Evolutionary conservation across 2,888 invertebrate genomes (phyloP), one percentile per base, ranked within the genome.

Genomic region (Lasiommata megera): DNA sequence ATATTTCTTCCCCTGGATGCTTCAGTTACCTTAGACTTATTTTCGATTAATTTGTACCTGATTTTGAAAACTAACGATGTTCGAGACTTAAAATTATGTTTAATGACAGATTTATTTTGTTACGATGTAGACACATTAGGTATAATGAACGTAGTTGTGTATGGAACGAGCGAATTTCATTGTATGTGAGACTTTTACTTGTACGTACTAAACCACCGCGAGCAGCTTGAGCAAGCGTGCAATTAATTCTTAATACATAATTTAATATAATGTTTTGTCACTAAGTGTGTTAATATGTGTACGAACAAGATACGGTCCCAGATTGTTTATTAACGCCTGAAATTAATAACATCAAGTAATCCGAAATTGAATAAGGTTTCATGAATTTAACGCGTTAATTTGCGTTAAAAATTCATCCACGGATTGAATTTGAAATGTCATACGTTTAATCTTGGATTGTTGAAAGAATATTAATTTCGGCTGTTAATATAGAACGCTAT

Each of bases 11-110:
- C 85, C 80, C 73, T 80, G 76, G 70, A 76, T 77, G 79, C 73
- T 86, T 86, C 78, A 84, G 88, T 89, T 90, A 90, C 89, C 89
- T 80, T 89, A 87, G 86, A 80, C 67, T 82, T 88, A 87, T 82
- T 85, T 88, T 86, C 73, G 72, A 79, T 85, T 88, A 75, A 84
- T 88, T 89, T 88, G 89, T 89, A 89, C 89, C 89, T 89, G 89
- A 89, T 88, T 88, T 88, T 82, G 74, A 76, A 74, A 73, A 67
- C 67, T 74, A 73, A 73, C 70, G 69, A 70, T 73, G 78, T 80
- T 82, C 77, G 84, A 80, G 80, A 86, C 82, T 87, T 84, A 81
- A 82, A 81, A 79, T 81, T 86, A 83, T 74, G 80, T 85, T 80
- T 79, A 77, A 78, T 9, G 31, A 81, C 81, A 84, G 79, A 82